Percentiles rank a stretch among this genome's conserved stretches.
Evolutionary conservation across 2,888 invertebrate genomes (phyloP).

Genomic region (Encarsia formosa): DNA sequence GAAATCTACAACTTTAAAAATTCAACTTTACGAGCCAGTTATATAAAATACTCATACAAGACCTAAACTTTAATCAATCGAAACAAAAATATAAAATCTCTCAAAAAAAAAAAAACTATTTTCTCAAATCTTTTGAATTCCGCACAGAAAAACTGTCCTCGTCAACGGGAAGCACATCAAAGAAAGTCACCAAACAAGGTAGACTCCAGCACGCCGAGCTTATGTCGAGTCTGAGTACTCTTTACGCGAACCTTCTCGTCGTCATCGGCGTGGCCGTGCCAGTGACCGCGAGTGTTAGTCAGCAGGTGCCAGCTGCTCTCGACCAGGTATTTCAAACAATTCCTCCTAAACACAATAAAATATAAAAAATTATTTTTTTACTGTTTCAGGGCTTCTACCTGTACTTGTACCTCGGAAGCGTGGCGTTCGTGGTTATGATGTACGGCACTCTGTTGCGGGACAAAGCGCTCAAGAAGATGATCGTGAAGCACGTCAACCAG

Average conservation of each 20-base stretch:
- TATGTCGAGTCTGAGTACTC: slow-evolving; percentile 50
- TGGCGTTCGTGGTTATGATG: slow-evolving; percentile 71
- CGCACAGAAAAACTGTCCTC: no score
- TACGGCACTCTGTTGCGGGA: slow-evolving; percentile 65
- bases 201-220: slow-evolving; percentile 39
- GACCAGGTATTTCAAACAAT: slow-evolving; percentile 62
- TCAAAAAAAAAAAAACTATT: no score
- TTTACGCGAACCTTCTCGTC: slow-evolving; percentile 81
- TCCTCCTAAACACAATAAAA: background rate
- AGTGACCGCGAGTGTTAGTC: slow-evolving; percentile 79
- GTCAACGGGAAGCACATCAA: background rate
- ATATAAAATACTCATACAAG: no score
- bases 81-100: no score
- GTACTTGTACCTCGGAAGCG: slow-evolving; percentile 73
- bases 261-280: slow-evolving; percentile 73
- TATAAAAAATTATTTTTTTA: no score
- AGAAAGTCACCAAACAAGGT: no score
- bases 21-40: no score
- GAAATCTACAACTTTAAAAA: no score
- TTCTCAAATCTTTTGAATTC: no score
- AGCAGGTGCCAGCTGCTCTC: slow-evolving; percentile 68
- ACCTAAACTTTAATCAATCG: no score
- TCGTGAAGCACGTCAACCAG: slow-evolving; percentile 38
- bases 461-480: slow-evolving; percentile 56
- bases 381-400: slow-evolving; percentile 73